These are phyloP conservation scores for Epinephelus moara DNA, from an alignment of 2,113 vertebrate genomes.

Conservation along the genomic window DNA sequence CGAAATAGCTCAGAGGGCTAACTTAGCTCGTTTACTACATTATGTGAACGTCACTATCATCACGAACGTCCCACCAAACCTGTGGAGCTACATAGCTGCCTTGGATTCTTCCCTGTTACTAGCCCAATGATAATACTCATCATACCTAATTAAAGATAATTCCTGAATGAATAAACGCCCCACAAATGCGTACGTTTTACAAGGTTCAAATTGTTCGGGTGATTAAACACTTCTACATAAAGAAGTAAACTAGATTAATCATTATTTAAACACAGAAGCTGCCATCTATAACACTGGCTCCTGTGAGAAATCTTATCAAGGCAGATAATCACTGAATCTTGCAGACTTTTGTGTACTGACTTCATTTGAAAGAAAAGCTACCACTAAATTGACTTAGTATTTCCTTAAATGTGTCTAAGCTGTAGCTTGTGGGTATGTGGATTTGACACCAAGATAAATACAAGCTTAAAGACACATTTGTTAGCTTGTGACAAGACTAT, in stretches of 20 bases:
- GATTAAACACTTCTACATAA: conserved; percentile 8
- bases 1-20: too few relatives aligned
- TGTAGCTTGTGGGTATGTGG: conserved; percentile 15
- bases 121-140: not conserved
- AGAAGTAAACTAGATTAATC: not conserved
- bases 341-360: conserved; percentile 13
- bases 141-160: not conserved
- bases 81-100: not conserved
- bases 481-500: conserved; percentile 24
- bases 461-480: conserved; percentile 20
- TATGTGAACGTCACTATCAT: too few relatives aligned
- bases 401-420: conserved; percentile 27
- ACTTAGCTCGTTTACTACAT: too few relatives aligned
- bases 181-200: not conserved
- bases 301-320: not conserved
- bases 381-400: conserved; percentile 12
- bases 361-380: conserved; percentile 10
- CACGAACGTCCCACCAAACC: too few relatives aligned
- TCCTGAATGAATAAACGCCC: not conserved
- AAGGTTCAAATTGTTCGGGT: not conserved
- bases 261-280: conserved; percentile 16
- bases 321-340: conserved; percentile 4
- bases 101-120: not conserved
- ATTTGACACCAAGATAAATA: conserved; percentile 48
- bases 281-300: not conserved